These are phyloP conservation scores for Saccostrea cuccullata DNA, from an alignment of 1,140 invertebrate genomes.

Conservation along the genomic window DNA sequence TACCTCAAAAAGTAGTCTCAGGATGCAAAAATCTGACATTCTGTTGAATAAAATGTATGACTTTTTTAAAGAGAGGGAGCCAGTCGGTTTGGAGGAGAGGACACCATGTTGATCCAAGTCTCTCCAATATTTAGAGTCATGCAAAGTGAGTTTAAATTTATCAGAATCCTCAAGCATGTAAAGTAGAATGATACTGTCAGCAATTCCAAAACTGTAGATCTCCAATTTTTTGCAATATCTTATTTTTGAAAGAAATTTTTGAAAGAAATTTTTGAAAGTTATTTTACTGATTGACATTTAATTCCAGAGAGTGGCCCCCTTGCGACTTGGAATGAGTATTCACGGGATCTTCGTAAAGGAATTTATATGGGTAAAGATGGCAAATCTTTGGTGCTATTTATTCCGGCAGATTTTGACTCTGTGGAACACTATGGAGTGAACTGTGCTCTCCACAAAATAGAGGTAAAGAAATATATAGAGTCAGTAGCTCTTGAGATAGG, in stretches of 20 bases:
- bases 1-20: background rate
- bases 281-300: conserved; percentile 46
- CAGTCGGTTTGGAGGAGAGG: conserved; percentile 85
- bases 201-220: no score
- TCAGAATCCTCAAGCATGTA: no score
- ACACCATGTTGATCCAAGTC: conserved; percentile 88
- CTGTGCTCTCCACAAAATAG: conserved; percentile 82
- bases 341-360: conserved; percentile 91
- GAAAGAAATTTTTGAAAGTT: conserved; percentile 1
- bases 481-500: no score
- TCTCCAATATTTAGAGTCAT: conserved; percentile 85
- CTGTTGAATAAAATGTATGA: background rate
- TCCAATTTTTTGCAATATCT: no score
- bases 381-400: conserved; percentile 85
- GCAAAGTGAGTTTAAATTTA: conserved; percentile 78
- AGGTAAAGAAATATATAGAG: conserved; percentile 83
- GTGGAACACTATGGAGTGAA: conserved; percentile 82
- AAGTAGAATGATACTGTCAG: no score
- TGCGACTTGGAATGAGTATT: conserved; percentile 89
- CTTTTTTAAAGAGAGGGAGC: conserved; percentile 66
- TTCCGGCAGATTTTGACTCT: conserved; percentile 86
- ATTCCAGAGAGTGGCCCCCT: conserved; percentile 86
- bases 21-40: background rate
- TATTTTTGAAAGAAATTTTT: no score
- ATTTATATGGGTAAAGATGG: conserved; percentile 89